These are phyloP conservation scores for Neofelis nebulosa DNA, from an alignment of 2,113 vertebrate genomes.

Conservation along the genomic window DNA sequence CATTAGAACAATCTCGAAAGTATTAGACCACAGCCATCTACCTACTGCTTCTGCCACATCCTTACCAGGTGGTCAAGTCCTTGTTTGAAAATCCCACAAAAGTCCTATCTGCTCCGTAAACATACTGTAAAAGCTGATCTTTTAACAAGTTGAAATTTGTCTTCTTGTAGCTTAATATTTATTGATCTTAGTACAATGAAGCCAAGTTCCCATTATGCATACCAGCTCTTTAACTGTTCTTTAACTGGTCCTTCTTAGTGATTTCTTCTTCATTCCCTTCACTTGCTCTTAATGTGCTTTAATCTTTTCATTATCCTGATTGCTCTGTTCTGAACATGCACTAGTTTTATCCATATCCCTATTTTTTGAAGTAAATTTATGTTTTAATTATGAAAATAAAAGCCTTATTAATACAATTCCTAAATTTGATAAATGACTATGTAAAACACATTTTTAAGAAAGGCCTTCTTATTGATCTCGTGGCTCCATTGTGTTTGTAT, in stretches of 20 bases:
- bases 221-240: background rate
- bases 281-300: background rate
- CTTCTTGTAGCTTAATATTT: background rate
- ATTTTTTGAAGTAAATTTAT: background rate
- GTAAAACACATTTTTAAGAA: background rate
- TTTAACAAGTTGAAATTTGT: background rate
- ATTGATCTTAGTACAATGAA: background rate
- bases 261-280: background rate
- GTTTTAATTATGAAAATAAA: background rate
- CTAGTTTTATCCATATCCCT: background rate
- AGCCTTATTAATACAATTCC: background rate
- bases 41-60: background rate
- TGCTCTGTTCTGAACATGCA: background rate
- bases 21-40: background rate
- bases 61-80: background rate
- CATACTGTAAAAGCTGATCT: background rate
- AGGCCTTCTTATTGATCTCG: background rate
- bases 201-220: background rate
- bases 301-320: background rate
- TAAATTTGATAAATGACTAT: background rate
- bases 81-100: background rate
- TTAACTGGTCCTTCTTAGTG: background rate
- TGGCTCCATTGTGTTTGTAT: background rate
- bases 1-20: background rate
- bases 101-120: background rate